A percentile compares a stretch with the other conserved stretches of the same genome.
Conservation (phyloP, 2,888 invertebrate genomes). For the Drosophila heteroneura region DNA sequence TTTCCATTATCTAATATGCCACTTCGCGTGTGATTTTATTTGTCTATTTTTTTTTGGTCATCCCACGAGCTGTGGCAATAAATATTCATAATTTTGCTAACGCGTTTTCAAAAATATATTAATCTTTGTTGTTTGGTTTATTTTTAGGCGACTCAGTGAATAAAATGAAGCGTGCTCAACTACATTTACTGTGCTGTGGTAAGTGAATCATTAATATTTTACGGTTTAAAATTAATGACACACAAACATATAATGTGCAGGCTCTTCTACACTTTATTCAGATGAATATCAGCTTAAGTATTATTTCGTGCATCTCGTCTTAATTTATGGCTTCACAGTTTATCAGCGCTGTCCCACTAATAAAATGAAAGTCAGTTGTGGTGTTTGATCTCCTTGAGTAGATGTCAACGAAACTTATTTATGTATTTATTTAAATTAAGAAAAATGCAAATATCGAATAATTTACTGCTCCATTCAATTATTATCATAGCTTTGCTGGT, state of each 20-base stretch:
- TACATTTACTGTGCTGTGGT: constrained; percentile 70
- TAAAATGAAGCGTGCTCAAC: constrained; percentile 73
- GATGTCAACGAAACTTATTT: constrained; percentile 11
- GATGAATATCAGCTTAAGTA: no score
- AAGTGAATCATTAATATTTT: constrained; percentile 47
- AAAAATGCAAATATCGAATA: constrained; percentile 12
- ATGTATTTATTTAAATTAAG: constrained; percentile 5
- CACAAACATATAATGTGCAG: neutral
- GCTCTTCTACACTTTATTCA: neutral
- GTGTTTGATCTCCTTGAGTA: constrained; percentile 6
- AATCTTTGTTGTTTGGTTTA: constrained; percentile 42
- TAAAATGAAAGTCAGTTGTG: constrained; percentile 4
- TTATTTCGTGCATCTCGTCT: neutral
- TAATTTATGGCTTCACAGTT: neutral
- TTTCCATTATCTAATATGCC: constrained; percentile 67
- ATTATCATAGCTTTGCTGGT: constrained; percentile 4
- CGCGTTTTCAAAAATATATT: constrained; percentile 40
- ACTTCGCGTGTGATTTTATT: constrained; percentile 38
- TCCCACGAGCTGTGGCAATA: constrained; percentile 71
- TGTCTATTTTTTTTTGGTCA: constrained; percentile 23
- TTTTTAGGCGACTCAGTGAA: constrained; percentile 73
- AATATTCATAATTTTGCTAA: constrained; percentile 70
- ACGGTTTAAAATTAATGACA: neutral
- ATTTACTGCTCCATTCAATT: constrained; percentile 21
- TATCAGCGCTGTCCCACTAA: neutral